Evolutionary conservation across 2,797 vertebrate genomes (phyloP).

Genomic region (Manis pentadactyla): DNA sequence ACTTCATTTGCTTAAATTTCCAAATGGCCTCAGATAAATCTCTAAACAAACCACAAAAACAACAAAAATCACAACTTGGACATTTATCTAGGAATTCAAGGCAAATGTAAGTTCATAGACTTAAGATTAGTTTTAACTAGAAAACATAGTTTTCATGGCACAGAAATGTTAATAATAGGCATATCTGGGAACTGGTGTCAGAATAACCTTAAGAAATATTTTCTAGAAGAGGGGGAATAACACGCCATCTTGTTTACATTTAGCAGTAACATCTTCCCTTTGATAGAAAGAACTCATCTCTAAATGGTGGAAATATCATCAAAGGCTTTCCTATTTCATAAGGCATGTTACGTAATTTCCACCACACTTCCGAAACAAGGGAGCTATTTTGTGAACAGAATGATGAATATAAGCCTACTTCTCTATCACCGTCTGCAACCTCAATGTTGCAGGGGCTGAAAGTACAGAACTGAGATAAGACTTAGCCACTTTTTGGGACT

Average conservation of each 20-base stretch:
- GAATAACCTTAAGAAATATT: not conserved
- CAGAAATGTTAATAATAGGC: not conserved
- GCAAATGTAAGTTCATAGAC: not conserved
- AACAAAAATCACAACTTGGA: not conserved
- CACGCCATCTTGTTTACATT: not conserved
- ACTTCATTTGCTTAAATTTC: not conserved
- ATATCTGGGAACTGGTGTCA: not conserved
- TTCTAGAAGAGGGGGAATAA: slow-evolving; percentile 15
- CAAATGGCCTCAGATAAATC: not conserved
- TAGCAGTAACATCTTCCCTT: not conserved
- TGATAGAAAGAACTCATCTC: not conserved
- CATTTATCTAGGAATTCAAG: slow-evolving; percentile 37
- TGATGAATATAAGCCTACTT: not conserved
- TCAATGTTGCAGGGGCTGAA: not conserved
- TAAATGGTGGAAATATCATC: not conserved
- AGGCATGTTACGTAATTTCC: not conserved
- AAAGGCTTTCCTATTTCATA: not conserved
- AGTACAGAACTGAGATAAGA: not conserved
- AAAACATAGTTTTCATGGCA: not conserved
- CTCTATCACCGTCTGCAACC: not conserved
- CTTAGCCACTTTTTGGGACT: not conserved
- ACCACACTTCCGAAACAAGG: not conserved
- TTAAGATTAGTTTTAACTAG: not conserved
- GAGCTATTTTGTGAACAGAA: not conserved
- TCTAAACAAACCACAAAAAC: not conserved